These are phyloP conservation scores for Sipha maydis DNA, from an alignment of 2,888 invertebrate species.

Conservation along the genomic window DNA sequence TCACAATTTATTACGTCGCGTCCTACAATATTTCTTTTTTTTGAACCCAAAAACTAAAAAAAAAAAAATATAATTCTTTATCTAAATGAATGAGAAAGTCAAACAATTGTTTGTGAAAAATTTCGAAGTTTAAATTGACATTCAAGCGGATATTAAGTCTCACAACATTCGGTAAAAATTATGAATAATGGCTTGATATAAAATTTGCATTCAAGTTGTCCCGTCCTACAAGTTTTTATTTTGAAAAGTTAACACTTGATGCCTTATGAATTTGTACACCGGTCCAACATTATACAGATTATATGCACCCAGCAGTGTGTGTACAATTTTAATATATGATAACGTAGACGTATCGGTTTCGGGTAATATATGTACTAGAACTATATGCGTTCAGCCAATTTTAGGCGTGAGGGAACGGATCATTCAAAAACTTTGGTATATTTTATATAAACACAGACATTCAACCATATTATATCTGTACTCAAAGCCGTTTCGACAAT, in stretches of 20 bases:
- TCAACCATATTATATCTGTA: too few species aligned
- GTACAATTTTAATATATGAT: too few species aligned
- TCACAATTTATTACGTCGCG: not conserved
- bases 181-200: constrained; percentile 17
- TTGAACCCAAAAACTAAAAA: not conserved
- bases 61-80: not conserved
- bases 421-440: too few species aligned
- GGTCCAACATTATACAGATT: too few species aligned
- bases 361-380: too few species aligned
- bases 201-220: not conserved
- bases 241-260: not conserved
- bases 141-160: not conserved
- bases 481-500: too few species aligned
- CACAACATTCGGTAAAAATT: not conserved
- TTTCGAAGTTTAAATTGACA: constrained; percentile 30
- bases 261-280: not conserved
- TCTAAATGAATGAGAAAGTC: constrained; percentile 16
- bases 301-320: too few species aligned
- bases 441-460: too few species aligned
- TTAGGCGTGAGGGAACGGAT: too few species aligned
- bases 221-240: too few species aligned
- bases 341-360: too few species aligned
- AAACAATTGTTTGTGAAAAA: not conserved
- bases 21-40: constrained; percentile 2
- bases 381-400: too few species aligned